Evolutionary conservation across 2,888 invertebrate genomes (phyloP).

Genomic region (Danaus chrysippus): DNA sequence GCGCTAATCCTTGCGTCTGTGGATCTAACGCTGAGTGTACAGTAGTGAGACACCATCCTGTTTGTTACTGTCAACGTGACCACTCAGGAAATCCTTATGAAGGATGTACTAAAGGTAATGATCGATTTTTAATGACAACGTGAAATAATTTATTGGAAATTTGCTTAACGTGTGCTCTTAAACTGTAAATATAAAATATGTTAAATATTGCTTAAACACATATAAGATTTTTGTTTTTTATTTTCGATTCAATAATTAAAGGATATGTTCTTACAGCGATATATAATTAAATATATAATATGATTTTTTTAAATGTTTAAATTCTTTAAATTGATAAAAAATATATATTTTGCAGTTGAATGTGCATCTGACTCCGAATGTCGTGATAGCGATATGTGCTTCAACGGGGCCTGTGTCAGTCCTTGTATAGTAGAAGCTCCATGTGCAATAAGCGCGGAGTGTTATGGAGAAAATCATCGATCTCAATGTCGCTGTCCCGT

Average conservation of each 20-base stretch:
- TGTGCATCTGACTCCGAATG: conserved; percentile 92
- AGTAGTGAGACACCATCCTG: conserved; percentile 90
- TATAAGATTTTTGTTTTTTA: too few species aligned
- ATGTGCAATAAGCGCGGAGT: conserved; percentile 91
- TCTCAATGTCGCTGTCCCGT: conserved; percentile 88
- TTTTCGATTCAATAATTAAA: too few species aligned
- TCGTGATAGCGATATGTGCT: conserved; percentile 87
- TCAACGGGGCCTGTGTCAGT: conserved; percentile 89
- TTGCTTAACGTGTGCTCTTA: too few species aligned
- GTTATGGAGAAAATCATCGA: conserved; percentile 88
- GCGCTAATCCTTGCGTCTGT: conserved; percentile 91
- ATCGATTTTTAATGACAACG: neutral
- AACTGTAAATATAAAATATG: too few species aligned
- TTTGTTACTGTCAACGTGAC: conserved; percentile 89
- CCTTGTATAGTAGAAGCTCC: conserved; percentile 89
- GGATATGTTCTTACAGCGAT: too few species aligned
- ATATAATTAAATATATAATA: too few species aligned
- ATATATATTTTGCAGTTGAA: conserved; percentile 79
- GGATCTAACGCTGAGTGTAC: conserved; percentile 90
- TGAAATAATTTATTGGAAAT: too few species aligned
- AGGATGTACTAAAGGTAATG: conserved; percentile 29
- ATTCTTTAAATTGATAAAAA: neutral
- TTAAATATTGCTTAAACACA: too few species aligned
- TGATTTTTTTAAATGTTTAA: neutral
- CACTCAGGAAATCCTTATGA: conserved; percentile 86